A percentile compares a stretch with the other conserved stretches of the same genome.
These are phyloP conservation scores for Anoplius nigerrimus DNA, from an alignment of 2,888 invertebrate species.

Conservation along the genomic window DNA sequence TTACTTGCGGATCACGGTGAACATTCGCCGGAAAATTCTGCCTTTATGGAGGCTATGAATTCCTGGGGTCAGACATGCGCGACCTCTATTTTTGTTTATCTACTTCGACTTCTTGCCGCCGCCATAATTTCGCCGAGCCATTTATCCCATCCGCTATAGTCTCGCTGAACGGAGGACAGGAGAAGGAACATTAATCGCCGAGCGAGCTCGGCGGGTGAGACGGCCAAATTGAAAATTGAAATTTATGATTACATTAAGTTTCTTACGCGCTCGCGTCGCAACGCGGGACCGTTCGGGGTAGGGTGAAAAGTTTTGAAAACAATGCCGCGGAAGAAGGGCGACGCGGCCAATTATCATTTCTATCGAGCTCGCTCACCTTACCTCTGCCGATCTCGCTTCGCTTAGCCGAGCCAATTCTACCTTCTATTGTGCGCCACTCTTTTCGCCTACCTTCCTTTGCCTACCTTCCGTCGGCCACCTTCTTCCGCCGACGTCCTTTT, in stretches of 20 bases:
- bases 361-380: too few species aligned
- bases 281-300: slow-evolving; percentile 17
- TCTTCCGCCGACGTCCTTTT: neutral
- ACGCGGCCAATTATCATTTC: slow-evolving; percentile 33
- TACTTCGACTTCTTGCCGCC: too few species aligned
- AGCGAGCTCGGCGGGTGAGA: slow-evolving; percentile 4
- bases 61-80: too few species aligned
- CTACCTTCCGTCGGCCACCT: too few species aligned
- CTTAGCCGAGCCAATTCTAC: neutral
- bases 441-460: neutral
- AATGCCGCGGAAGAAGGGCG: slow-evolving; percentile 32
- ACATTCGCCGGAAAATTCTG: too few species aligned
- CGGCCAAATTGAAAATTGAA: slow-evolving; percentile 60
- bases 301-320: slow-evolving; percentile 50
- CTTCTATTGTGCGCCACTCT: slow-evolving; percentile 3
- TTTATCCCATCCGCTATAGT: too few species aligned
- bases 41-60: too few species aligned
- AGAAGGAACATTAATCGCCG: slow-evolving; percentile 2
- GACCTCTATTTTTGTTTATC: too few species aligned
- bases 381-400: slow-evolving; percentile 5
- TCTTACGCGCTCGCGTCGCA: slow-evolving; percentile 30
- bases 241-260: slow-evolving; percentile 56
- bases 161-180: too few species aligned
- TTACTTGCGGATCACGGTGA: too few species aligned
- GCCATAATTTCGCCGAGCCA: too few species aligned